A percentile compares a stretch with the other conserved stretches of the same genome.
These are phyloP conservation scores for Boulengerochromis microlepis DNA, from an alignment of 2,113 vertebrate species.

Conservation along the genomic window DNA sequence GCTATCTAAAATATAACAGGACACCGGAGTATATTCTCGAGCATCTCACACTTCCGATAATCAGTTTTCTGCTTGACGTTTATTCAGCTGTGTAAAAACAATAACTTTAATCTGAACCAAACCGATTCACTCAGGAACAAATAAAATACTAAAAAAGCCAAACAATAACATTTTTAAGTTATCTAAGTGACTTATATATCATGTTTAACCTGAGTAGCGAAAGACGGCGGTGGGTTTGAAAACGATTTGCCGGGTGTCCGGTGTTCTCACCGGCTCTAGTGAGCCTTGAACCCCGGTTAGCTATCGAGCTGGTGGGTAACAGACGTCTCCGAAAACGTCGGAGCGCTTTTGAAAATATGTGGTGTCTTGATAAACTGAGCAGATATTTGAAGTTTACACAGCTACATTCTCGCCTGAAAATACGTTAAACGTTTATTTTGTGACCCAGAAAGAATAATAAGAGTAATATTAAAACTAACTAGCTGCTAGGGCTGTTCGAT, in stretches of 20 bases:
- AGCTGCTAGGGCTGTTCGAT: too few relatives aligned
- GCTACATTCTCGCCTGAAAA: too few relatives aligned
- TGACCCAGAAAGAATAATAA: too few relatives aligned
- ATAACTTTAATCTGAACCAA: not conserved
- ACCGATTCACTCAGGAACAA: rapidly evolving
- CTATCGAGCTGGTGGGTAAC: rapidly evolving
- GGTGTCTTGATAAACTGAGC: too few relatives aligned
- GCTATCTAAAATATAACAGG: not conserved
- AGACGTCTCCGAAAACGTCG: too few relatives aligned
- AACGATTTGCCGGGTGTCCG: rapidly evolving
- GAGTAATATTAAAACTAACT: too few relatives aligned
- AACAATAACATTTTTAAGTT: not conserved
- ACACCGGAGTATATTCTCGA: rapidly evolving
- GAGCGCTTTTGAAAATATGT: too few relatives aligned
- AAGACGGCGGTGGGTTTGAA: too few relatives aligned
- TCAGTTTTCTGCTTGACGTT: rapidly evolving
- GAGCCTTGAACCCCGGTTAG: rapidly evolving
- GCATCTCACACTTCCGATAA: not conserved
- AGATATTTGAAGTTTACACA: too few relatives aligned
- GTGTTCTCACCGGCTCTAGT: too few relatives aligned
- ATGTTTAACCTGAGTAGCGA: not conserved
- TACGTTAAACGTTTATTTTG: too few relatives aligned
- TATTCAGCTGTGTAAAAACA: too few relatives aligned
- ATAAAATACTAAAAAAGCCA: not conserved
- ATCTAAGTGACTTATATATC: rapidly evolving